Conservation (phyloP, 2,888 invertebrate species). For the Caenorhabditis sp. region DNA sequence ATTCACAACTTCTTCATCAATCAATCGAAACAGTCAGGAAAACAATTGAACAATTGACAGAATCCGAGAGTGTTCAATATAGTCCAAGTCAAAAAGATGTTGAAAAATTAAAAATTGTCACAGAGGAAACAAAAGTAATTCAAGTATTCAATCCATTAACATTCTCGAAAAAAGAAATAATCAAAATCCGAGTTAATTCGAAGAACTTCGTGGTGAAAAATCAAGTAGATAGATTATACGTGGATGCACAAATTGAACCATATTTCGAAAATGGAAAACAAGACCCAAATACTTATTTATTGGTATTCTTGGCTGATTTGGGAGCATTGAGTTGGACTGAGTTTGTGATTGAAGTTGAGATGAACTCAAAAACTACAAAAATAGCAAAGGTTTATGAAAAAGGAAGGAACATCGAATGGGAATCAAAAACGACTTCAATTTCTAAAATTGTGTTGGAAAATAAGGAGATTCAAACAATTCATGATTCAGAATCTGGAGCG, state of each 20-base stretch:
- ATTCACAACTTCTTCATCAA: conserved; percentile 72
- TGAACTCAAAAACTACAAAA: neutral
- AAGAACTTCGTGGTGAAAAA: conserved; percentile 5
- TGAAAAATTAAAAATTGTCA: neutral
- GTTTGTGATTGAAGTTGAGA: neutral
- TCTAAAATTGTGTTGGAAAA: too few species aligned
- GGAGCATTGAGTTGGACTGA: neutral
- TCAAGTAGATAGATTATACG: conserved; percentile 15
- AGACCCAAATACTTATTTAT: conserved; percentile 25
- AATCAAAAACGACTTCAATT: too few species aligned
- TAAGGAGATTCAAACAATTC: neutral
- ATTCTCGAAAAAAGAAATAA: conserved; percentile 27
- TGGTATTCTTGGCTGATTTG: neutral
- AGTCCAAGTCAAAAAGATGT: neutral
- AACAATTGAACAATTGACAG: conserved; percentile 30
- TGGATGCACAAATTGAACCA: conserved; percentile 54
- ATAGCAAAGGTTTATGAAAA: neutral
- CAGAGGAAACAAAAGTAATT: conserved; percentile 2
- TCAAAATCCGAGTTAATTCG: conserved; percentile 29
- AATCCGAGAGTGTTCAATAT: neutral
- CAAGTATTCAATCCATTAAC: conserved; percentile 39
- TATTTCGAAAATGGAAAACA: conserved; percentile 34
- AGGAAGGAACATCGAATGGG: too few species aligned
- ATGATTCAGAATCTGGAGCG: conserved; percentile 9
- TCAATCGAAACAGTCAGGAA: conserved; percentile 27